These are phyloP conservation scores for Melipona quadrifasciata DNA, from an alignment of 1,140 invertebrate genomes.

Conservation along the genomic window DNA sequence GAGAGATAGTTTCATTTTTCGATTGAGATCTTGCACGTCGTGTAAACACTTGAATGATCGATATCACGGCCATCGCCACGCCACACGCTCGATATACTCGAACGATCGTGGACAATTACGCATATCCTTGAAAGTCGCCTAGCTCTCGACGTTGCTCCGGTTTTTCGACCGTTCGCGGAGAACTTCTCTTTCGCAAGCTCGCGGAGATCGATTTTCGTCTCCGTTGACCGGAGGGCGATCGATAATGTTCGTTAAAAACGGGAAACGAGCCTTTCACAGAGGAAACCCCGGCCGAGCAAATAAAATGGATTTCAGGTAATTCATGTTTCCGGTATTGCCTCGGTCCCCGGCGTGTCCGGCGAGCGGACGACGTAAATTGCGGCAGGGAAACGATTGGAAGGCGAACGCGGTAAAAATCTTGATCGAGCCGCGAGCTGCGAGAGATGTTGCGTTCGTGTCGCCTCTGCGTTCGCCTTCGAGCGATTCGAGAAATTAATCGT, in stretches of 20 bases:
- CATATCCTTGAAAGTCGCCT: background rate
- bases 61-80: background rate
- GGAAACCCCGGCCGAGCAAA: constrained; percentile 38
- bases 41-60: background rate
- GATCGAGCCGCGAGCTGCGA: background rate
- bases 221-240: constrained; percentile 41
- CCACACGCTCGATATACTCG: background rate
- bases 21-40: background rate
- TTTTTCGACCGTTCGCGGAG: constrained; percentile 24
- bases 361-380: constrained; percentile 51
- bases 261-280: constrained; percentile 56
- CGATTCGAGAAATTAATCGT: background rate
- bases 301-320: constrained; percentile 59
- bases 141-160: background rate
- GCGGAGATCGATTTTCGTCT: constrained; percentile 23
- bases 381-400: constrained; percentile 38
- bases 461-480: background rate
- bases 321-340: constrained; percentile 52
- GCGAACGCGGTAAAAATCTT: constrained; percentile 27
- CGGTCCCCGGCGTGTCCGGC: constrained; percentile 17
- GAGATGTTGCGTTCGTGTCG: background rate
- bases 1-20: background rate
- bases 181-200: constrained; percentile 26
- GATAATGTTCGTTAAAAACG: constrained; percentile 53
- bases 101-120: background rate